These are phyloP conservation scores for Metaphire vulgaris DNA, from an alignment of 1,140 invertebrate genomes.

Conservation along the genomic window DNA sequence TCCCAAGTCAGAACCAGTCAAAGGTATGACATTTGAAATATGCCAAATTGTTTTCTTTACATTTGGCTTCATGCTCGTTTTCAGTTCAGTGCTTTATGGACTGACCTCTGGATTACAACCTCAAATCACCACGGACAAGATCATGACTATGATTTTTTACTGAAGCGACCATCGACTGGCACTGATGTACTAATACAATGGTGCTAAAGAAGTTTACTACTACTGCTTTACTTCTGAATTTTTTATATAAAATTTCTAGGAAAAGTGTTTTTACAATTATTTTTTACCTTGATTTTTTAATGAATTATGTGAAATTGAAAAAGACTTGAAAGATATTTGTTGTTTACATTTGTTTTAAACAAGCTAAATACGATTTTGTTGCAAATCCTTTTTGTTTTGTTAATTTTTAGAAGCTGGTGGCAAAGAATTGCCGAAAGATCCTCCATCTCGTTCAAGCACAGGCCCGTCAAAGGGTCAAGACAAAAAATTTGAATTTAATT, in stretches of 20 bases:
- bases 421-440: slow-evolving; percentile 39
- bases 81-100: background rate
- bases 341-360: too few relatives aligned
- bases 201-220: too few relatives aligned
- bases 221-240: background rate
- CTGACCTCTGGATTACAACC: too few relatives aligned
- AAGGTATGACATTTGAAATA: background rate
- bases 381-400: background rate
- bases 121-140: too few relatives aligned
- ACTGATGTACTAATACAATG: too few relatives aligned
- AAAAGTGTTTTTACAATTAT: background rate
- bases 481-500: slow-evolving; percentile 32
- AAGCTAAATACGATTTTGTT: too few relatives aligned
- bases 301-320: too few relatives aligned
- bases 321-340: too few relatives aligned
- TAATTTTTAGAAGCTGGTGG: slow-evolving; percentile 5
- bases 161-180: too few relatives aligned
- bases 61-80: background rate
- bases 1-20: background rate
- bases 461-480: slow-evolving; percentile 32
- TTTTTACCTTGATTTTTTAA: too few relatives aligned
- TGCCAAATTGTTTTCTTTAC: background rate
- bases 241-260: background rate
- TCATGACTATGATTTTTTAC: too few relatives aligned
- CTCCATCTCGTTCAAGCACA: slow-evolving; percentile 27